A percentile compares a stretch with the other conserved stretches of the same genome.
phyloP scores from a whole-genome alignment of 2,888 invertebrate species.

The Shargacucullia verbasci region DNA sequence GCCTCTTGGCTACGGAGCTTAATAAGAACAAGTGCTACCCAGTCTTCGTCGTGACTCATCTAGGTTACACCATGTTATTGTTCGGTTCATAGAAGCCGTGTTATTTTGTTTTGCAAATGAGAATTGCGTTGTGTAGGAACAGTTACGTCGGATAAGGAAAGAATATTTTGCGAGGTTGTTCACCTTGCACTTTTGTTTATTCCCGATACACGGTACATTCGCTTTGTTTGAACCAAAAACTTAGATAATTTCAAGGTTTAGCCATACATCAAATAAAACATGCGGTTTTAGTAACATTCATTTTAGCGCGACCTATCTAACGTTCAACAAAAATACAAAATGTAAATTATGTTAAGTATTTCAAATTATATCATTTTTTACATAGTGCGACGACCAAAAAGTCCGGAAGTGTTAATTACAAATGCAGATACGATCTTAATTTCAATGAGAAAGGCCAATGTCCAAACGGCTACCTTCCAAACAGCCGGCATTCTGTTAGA shows the following conservation, averaged over 20 bases:
- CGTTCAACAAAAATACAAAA: too few relatives aligned
- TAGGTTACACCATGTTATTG: slow-evolving; percentile 58
- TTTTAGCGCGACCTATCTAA: too few relatives aligned
- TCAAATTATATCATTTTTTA: not conserved
- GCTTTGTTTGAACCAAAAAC: not conserved
- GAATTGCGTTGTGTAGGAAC: slow-evolving; percentile 45
- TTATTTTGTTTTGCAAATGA: slow-evolving; percentile 47
- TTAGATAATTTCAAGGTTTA: not conserved
- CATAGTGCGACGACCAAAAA: not conserved
- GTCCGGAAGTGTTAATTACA: not conserved
- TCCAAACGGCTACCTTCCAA: not conserved
- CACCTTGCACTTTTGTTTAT: slow-evolving; percentile 35
- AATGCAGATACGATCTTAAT: slow-evolving; percentile 7
- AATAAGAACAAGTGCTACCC: slow-evolving; percentile 55
- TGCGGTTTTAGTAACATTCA: too few relatives aligned
- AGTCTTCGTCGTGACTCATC: slow-evolving; percentile 58
- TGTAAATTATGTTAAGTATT: too few relatives aligned
- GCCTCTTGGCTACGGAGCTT: slow-evolving; percentile 58
- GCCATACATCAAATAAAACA: not conserved
- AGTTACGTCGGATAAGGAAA: slow-evolving; percentile 42
- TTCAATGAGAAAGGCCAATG: not conserved
- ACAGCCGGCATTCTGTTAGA: slow-evolving; percentile 1
- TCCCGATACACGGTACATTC: slow-evolving; percentile 23
- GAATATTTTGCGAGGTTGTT: slow-evolving; percentile 49
- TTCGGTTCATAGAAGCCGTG: slow-evolving; percentile 37